Evolutionary conservation across 2,797 vertebrate genomes (phyloP).

Genomic region (Lepilemur ruficaudatus): DNA sequence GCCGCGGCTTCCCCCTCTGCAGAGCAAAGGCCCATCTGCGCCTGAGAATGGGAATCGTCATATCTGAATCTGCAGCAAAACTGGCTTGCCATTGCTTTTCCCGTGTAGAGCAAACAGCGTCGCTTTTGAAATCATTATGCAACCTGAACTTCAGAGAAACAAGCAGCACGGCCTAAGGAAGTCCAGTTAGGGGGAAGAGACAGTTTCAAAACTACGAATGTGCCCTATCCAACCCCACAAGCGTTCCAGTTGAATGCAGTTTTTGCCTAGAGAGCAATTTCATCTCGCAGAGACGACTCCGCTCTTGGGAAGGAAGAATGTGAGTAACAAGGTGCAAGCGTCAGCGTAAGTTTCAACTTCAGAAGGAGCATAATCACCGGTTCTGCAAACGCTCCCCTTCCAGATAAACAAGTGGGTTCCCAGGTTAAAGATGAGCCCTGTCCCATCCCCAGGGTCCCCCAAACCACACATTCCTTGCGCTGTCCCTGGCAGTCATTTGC

Average conservation of each 20-base stretch:
- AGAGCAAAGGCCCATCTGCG: not conserved
- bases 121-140: not conserved
- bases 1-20: not conserved
- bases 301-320: not conserved
- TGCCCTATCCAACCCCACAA: not conserved
- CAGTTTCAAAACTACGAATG: not conserved
- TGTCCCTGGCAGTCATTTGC: constrained; percentile 43
- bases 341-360: not conserved
- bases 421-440: constrained; percentile 52
- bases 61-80: not conserved
- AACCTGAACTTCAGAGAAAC: not conserved
- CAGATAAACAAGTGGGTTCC: constrained; percentile 50
- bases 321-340: not conserved
- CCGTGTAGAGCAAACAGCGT: not conserved
- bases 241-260: not conserved
- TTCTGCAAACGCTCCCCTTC: not conserved
- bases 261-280: not conserved
- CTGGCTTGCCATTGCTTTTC: not conserved
- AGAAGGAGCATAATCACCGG: not conserved
- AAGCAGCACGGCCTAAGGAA: not conserved
- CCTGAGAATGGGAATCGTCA: rapidly evolving
- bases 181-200: not conserved
- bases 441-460: constrained; percentile 26
- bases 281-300: not conserved
- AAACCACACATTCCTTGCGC: constrained; percentile 11